A percentile compares a stretch with the other conserved stretches of the same genome.
phyloP scores from a whole-genome alignment of 1,140 invertebrate genomes.

The Formica exsecta region DNA sequence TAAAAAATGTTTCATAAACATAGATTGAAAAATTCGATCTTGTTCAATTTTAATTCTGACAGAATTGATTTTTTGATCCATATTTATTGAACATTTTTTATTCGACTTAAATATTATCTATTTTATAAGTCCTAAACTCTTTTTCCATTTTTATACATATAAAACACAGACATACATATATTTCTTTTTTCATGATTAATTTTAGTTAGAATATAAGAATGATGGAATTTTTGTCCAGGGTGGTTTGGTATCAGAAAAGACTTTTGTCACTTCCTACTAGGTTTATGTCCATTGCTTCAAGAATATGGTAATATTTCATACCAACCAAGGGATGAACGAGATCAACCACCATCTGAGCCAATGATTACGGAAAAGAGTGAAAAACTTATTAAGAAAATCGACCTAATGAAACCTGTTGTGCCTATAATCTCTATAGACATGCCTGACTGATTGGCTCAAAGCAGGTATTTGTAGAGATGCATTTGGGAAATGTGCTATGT shows the following conservation, averaged over 20 bases:
- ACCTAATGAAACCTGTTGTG: constrained; percentile 93
- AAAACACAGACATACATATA: neutral
- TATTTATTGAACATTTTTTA: too few relatives aligned
- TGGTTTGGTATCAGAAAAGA: constrained; percentile 99
- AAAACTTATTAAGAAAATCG: constrained; percentile 90
- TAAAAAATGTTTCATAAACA: too few relatives aligned
- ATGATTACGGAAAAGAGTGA: constrained; percentile 87
- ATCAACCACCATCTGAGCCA: constrained; percentile 87
- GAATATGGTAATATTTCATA: constrained; percentile 99
- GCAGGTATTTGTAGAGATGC: constrained; percentile 55
- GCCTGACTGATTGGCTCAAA: constrained; percentile 90
- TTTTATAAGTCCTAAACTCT: too few relatives aligned
- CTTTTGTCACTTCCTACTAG: constrained; percentile 97
- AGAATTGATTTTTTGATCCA: too few relatives aligned
- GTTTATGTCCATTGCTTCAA: constrained; percentile 96
- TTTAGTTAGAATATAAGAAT: constrained; percentile 49
- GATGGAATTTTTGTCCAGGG: constrained; percentile 89
- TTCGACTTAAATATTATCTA: too few relatives aligned
- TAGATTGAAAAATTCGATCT: too few relatives aligned
- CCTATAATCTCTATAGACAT: constrained; percentile 95
- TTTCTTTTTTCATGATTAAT: constrained; percentile 28
- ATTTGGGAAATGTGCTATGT: neutral
- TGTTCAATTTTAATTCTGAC: too few relatives aligned
- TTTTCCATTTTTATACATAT: neutral
- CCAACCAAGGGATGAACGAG: constrained; percentile 87